These are phyloP conservation scores for Oscheius sp. DNA, from an alignment of 2,888 invertebrate genomes.

Conservation along the genomic window DNA sequence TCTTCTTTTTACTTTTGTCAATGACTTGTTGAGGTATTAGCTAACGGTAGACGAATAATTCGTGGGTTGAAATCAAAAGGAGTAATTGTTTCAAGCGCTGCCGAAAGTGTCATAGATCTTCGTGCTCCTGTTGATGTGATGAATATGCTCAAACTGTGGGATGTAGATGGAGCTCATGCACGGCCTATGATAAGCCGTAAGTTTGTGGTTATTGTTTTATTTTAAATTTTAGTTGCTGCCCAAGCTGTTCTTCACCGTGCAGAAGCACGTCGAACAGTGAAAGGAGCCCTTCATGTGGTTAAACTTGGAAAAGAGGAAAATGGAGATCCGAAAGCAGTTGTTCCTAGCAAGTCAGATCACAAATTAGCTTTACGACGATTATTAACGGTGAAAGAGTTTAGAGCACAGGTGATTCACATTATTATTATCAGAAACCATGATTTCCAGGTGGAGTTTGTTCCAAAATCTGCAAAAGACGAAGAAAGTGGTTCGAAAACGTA, in stretches of 20 bases:
- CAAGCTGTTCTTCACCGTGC: conserved; percentile 64
- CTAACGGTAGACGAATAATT: conserved; percentile 61
- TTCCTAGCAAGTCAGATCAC: conserved; percentile 7
- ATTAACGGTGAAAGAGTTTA: conserved; percentile 34
- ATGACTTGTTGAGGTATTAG: conserved; percentile 43
- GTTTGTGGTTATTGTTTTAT: background rate
- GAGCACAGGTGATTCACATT: conserved; percentile 26
- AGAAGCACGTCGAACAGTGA: conserved; percentile 64
- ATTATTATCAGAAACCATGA: background rate
- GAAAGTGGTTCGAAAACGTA: background rate
- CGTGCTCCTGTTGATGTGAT: conserved; percentile 72
- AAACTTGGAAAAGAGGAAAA: conserved; percentile 18
- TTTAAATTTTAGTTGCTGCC: conserved; percentile 52
- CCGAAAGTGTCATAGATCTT: conserved; percentile 63
- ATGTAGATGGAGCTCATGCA: conserved; percentile 49
- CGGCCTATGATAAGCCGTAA: conserved; percentile 63
- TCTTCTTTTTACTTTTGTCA: background rate
- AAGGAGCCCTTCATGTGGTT: conserved; percentile 62
- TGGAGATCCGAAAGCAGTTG: background rate
- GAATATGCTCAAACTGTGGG: conserved; percentile 69
- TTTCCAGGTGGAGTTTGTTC: conserved; percentile 6
- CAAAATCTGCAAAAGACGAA: background rate
- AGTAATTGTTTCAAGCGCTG: conserved; percentile 63
- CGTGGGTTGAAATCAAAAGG: conserved; percentile 53
- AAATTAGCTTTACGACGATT: conserved; percentile 27